Evolutionary conservation across 2,888 invertebrate species (phyloP).

Genomic region (Epinotia bilunana): DNA sequence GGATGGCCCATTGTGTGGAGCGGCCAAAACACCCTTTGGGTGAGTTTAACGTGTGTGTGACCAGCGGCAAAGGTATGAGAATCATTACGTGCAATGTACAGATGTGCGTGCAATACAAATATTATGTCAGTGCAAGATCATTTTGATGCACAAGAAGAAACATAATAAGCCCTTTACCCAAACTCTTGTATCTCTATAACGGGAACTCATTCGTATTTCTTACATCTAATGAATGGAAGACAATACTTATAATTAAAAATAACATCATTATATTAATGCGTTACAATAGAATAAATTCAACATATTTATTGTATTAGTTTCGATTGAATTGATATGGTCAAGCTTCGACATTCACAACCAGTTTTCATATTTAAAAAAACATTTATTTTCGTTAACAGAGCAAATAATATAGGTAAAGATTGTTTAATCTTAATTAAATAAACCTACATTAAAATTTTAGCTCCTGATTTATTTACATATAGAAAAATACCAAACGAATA

Average conservation of each 20-base stretch:
- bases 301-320: constrained; percentile 43
- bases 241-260: constrained; percentile 44
- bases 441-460: not conserved
- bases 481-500: not conserved
- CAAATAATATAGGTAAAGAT: not conserved
- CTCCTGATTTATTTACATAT: not conserved
- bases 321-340: constrained; percentile 42
- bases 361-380: constrained; percentile 9
- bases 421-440: constrained; percentile 7
- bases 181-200: not conserved
- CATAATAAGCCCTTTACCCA: not conserved
- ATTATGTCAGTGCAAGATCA: no score
- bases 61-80: not conserved
- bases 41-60: not conserved
- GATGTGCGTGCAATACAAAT: no score
- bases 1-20: no score
- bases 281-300: constrained; percentile 41
- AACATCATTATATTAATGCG: constrained; percentile 41
- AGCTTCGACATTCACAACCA: constrained; percentile 42
- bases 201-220: constrained; percentile 29
- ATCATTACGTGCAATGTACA: no score
- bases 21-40: not conserved
- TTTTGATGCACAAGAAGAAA: not conserved
- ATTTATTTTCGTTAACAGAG: not conserved
- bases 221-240: constrained; percentile 44